Base-by-base conservation (phyloP, 2,888 invertebrate genomes). In the Drosophila histrio region DNA sequence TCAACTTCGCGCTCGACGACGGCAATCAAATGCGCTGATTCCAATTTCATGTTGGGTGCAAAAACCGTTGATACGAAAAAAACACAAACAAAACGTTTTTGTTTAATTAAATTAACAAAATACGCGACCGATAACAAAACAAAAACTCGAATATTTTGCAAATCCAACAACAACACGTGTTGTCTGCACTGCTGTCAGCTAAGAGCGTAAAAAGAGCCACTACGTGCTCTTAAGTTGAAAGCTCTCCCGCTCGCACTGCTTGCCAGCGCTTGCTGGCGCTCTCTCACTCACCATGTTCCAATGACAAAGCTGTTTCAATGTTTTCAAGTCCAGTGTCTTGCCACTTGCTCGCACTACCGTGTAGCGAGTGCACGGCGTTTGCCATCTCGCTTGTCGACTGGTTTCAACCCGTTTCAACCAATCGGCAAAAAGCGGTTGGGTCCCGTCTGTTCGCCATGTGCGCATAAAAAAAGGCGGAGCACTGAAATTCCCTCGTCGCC, bases 41-140 rank as follows among this genome's bases (percentile, higher is more conserved):
- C 75, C 82, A 82, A 85, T 81, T 85, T 81, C 60, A 74, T 66
- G 77, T 76, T 69, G 76, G 26, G 53, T 46, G 50, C 66, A 76
- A 39, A 52, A 73, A 66, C 47, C 50, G 68, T 66, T 46, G 28
- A 26, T 65, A 39, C 56, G 26, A 44, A 82, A 85, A 78, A 83
- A 86, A 72, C 76, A 86, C 77, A 85, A 83, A 86, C 86, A 86
- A 83, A 86, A 74, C 80, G 82, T 82, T 82, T 82, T 82, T 82
- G 82, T 86, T 80, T 80, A 84, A 86, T 86, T 81, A 81, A 86
- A 84, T 83, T 83, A 84, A 86, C 80, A 78, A 80, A 83, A 86
- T 82, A 78, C 80, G 77, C 76, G 69, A 63, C 69, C 69, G 68
- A 68, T 59, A 71, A 61, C 61, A 39, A 56, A 63, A 78, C 58